Evolutionary conservation across 2,113 vertebrate genomes (phyloP).

Genomic region (Genyomyrus donnyi): DNA sequence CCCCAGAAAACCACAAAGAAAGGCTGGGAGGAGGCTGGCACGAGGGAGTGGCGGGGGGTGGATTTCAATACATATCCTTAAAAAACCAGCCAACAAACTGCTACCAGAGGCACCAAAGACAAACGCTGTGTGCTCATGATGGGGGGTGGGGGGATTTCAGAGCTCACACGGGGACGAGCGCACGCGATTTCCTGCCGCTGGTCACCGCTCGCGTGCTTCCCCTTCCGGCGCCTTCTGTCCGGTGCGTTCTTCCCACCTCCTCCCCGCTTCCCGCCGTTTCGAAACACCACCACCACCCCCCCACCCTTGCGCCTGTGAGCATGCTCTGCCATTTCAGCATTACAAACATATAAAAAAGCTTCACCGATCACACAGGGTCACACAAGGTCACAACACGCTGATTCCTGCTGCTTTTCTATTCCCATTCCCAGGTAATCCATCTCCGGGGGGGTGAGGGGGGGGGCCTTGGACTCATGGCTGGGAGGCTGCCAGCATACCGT

Average conservation of each 20-base stretch:
- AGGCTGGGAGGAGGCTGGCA: neutral
- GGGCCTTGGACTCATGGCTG: neutral
- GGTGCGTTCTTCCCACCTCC: neutral
- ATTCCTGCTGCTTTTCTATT: neutral
- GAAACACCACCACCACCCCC: neutral
- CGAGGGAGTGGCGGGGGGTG: neutral
- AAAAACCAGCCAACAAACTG: neutral
- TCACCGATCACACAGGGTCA: neutral
- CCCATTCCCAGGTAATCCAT: neutral
- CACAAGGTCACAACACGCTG: neutral
- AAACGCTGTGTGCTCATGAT: neutral
- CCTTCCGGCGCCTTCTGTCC: neutral
- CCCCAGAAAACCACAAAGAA: slow-evolving; percentile 10
- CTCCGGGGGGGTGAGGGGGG: neutral
- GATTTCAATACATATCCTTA: neutral
- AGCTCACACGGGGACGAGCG: neutral
- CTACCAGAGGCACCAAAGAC: neutral
- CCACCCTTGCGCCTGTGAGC: neutral
- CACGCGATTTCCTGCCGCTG: neutral
- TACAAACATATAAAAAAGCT: neutral
- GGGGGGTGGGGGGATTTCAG: neutral
- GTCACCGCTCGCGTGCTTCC: neutral
- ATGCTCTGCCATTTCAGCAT: neutral
- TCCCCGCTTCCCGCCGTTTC: neutral
- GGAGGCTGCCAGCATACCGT: neutral